phyloP scores from a whole-genome alignment of 2,797 vertebrate genomes.

The Paratrypauchen microcephalus region DNA sequence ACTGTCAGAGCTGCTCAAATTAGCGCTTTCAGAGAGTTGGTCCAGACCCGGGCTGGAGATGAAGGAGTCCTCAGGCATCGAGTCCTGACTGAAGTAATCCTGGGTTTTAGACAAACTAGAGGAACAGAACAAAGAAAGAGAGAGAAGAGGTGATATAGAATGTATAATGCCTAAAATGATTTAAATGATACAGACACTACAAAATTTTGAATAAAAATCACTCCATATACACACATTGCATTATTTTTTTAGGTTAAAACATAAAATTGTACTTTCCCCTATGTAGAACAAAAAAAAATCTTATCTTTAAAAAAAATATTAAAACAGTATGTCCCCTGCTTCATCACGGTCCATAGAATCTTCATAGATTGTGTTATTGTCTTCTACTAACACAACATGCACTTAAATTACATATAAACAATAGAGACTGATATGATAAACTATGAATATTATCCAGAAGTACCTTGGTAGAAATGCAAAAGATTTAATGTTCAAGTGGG shows the following conservation, averaged over 20 bases:
- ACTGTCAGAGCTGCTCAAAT: slow-evolving; percentile 63
- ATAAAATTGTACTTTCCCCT: neutral
- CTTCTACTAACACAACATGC: neutral
- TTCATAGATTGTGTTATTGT: neutral
- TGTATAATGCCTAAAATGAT: neutral
- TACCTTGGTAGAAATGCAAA: neutral
- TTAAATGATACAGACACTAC: too few species aligned
- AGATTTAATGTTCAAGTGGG: neutral
- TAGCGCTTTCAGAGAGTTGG: slow-evolving; percentile 55
- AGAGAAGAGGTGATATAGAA: neutral
- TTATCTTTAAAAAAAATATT: neutral
- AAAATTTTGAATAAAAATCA: neutral
- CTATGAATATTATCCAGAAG: neutral
- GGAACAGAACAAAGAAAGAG: slow-evolving; percentile 8
- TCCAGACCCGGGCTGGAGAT: slow-evolving; percentile 62
- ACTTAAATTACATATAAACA: neutral
- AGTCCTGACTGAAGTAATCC: slow-evolving; percentile 74
- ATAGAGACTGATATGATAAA: neutral
- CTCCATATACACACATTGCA: neutral
- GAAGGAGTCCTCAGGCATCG: slow-evolving; percentile 72
- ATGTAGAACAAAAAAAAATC: too few species aligned
- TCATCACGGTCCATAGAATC: neutral
- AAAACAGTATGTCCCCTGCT: too few species aligned
- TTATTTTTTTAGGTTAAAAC: neutral
- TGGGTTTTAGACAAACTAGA: slow-evolving; percentile 47